phyloP scores from a whole-genome alignment of 1,140 invertebrate species.

The Calliopsis andreniformis region DNA sequence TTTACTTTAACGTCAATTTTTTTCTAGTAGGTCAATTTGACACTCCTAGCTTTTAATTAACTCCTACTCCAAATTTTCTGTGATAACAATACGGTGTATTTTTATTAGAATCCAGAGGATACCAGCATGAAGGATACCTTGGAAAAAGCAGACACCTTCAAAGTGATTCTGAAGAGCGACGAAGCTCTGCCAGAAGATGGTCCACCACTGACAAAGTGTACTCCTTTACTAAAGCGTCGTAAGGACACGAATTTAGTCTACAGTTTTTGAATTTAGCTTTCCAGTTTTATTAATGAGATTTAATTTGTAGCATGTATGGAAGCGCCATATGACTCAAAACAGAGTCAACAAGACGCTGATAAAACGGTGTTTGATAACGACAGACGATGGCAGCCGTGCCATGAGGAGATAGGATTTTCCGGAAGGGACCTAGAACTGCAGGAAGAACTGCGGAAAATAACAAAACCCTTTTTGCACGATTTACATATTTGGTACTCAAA shows the following conservation, averaged over 20 bases:
- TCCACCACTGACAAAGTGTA: neutral
- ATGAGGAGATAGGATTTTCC: neutral
- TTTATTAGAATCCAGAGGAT: slow-evolving; percentile 26
- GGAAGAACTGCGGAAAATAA: neutral
- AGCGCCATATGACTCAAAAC: neutral
- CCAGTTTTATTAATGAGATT: neutral
- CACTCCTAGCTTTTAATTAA: no score
- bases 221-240: neutral
- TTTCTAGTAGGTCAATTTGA: no score
- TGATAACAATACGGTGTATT: neutral
- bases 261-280: no score
- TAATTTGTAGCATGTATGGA: neutral
- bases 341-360: neutral
- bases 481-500: slow-evolving; percentile 23
- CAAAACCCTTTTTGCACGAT: slow-evolving; percentile 22
- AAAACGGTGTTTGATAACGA: neutral
- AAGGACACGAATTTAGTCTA: neutral
- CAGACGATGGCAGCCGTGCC: slow-evolving; percentile 1
- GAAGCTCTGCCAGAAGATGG: neutral
- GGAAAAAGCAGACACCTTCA: neutral
- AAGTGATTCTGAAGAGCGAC: neutral
- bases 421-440: neutral
- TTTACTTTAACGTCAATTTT: no score
- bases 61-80: no score
- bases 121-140: neutral